phyloP scores from a whole-genome alignment of 1,140 invertebrate species.

The Macrotrachela quadricornifera region DNA sequence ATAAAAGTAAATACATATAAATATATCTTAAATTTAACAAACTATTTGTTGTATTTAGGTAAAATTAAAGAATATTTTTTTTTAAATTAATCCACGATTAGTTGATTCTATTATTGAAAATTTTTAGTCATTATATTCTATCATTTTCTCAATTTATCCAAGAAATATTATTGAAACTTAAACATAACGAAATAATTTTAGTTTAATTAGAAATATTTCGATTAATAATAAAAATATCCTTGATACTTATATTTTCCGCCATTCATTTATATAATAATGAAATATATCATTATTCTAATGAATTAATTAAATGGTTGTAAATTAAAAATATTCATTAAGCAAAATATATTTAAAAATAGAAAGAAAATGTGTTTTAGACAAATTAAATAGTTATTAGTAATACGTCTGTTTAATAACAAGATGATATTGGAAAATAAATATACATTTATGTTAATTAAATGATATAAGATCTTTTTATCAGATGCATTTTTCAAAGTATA shows the following conservation, averaged over 20 bases:
- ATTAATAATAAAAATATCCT: constrained; percentile 65
- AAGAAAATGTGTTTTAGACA: constrained; percentile 17
- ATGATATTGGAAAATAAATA: constrained; percentile 72
- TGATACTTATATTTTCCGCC: constrained; percentile 96
- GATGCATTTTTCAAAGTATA: constrained; percentile 93
- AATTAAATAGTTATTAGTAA: constrained; percentile 95
- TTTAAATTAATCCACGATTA: constrained; percentile 48
- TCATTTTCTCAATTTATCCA: constrained; percentile 63
- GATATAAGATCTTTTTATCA: constrained; percentile 57
- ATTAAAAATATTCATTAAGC: constrained; percentile 61
- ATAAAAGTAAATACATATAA: too few species aligned
- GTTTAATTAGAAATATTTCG: constrained; percentile 18
- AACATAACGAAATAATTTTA: neutral
- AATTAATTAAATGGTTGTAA: constrained; percentile 84
- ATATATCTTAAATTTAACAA: too few species aligned
- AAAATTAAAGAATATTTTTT: too few species aligned
- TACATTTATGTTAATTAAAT: constrained; percentile 58
- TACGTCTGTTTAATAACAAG: constrained; percentile 80
- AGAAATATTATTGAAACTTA: constrained; percentile 1
- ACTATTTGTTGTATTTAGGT: too few species aligned
- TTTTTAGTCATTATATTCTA: constrained; percentile 54
- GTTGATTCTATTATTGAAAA: constrained; percentile 55
- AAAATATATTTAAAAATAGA: too few species aligned
- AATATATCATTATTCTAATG: too few species aligned
- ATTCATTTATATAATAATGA: too few species aligned